Evolutionary conservation across 2,113 vertebrate genomes (phyloP).

Genomic region (Eubucco bourcierii): DNA sequence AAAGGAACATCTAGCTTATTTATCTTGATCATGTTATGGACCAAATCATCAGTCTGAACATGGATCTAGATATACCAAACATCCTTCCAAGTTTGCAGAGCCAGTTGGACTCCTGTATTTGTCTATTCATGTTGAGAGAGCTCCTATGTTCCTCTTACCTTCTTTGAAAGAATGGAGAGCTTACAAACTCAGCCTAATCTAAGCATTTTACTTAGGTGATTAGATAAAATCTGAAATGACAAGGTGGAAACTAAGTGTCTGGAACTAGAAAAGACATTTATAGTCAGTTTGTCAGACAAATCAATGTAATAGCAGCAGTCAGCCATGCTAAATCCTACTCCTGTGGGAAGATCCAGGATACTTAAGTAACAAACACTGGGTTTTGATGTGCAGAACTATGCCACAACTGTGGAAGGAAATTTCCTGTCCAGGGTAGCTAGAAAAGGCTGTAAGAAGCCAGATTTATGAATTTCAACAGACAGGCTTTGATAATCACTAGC

Average conservation of each 20-base stretch:
- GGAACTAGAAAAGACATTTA: neutral
- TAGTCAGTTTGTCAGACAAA: neutral
- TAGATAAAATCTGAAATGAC: neutral
- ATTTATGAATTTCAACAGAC: neutral
- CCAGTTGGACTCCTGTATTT: neutral
- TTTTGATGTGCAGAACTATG: neutral
- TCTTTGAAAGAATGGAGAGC: neutral
- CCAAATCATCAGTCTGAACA: neutral
- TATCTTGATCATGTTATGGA: neutral
- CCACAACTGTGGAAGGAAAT: neutral
- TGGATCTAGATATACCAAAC: neutral
- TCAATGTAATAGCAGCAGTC: neutral
- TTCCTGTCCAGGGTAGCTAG: neutral
- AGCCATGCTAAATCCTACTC: neutral
- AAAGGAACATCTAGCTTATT: neutral
- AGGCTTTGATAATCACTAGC: neutral
- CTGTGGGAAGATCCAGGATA: neutral
- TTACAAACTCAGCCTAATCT: neutral
- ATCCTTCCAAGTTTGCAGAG: neutral
- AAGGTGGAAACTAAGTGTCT: neutral
- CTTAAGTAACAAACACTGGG: neutral
- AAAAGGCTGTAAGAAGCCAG: neutral
- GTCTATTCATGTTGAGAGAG: neutral
- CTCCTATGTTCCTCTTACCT: neutral
- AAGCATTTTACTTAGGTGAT: neutral